These are phyloP conservation scores for Conchocele bisecta DNA, from an alignment of 2,888 invertebrate species.

Conservation along the genomic window DNA sequence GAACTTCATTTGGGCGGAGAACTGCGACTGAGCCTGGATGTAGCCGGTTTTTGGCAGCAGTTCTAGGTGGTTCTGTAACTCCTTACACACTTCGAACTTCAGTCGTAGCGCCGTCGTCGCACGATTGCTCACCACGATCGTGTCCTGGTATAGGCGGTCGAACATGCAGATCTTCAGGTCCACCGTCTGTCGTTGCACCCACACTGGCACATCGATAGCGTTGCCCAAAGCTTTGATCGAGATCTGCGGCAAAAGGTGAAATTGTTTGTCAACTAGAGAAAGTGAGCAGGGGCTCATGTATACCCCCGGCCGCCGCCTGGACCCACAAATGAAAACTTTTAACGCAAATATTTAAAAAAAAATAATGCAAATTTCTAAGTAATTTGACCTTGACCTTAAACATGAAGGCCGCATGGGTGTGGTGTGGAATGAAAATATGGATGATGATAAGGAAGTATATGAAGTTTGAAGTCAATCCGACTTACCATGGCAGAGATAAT, in stretches of 20 bases:
- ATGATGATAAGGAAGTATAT: too few relatives aligned
- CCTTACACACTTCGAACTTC: slow-evolving; percentile 82
- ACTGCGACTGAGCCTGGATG: slow-evolving; percentile 82
- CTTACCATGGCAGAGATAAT: too few relatives aligned
- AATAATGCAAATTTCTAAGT: too few relatives aligned
- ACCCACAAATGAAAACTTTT: too few relatives aligned
- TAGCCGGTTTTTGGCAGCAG: slow-evolving; percentile 82
- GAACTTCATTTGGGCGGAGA: slow-evolving; percentile 82
- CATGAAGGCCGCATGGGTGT: too few relatives aligned
- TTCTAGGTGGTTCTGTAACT: slow-evolving; percentile 81
- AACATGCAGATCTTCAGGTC: slow-evolving; percentile 82
- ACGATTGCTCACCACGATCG: slow-evolving; percentile 81
- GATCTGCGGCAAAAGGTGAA: slow-evolving; percentile 73
- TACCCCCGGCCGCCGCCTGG: too few relatives aligned
- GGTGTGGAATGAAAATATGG: too few relatives aligned
- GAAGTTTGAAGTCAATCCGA: too few relatives aligned
- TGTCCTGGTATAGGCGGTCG: slow-evolving; percentile 82
- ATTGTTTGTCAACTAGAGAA: too few relatives aligned
- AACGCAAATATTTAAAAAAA: too few relatives aligned
- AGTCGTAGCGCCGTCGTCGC: slow-evolving; percentile 80
- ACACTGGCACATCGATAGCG: slow-evolving; percentile 82
- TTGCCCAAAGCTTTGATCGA: slow-evolving; percentile 73
- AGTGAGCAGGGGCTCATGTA: too few relatives aligned
- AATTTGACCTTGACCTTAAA: too few relatives aligned
- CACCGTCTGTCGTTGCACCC: slow-evolving; percentile 80